Base-by-base conservation (phyloP, 2,888 invertebrate species). In the Allolobophora icterica region DNA sequence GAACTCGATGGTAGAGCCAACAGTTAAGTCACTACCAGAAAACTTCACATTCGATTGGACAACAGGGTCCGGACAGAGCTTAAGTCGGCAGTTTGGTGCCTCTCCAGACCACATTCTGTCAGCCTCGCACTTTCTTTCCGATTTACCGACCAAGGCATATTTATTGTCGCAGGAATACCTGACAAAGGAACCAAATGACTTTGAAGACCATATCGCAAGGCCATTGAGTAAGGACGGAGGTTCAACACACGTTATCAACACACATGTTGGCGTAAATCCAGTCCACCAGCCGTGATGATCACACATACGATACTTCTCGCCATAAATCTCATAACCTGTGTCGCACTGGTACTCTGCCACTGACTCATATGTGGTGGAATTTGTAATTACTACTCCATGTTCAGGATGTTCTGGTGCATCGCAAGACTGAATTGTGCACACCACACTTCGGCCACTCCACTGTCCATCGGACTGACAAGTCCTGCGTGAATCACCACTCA, bases 201-300 rank as follows among this genome's bases (percentile, higher is more conserved):
- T 87, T 34, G 87, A 87, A 34, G 38, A 24, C 35, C 24, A 87
- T 34, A 90, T 90, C 17, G 92, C 45, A 19, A 58, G 42, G 42
- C 90, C 87, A 40, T 92, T 91, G 33, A 90, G 42, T 19, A 90
- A 87, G 21, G 42, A n/a, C 52, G 38, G 84, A 3, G 93, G 93
- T 4, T 91, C 92, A 3, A 93, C 92, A 92, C 94, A 94, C 17
- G 92, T 92, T 13, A 94, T 92, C 35, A 91, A 91, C 89, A 93
- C 92, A 93, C 95, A 95, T 0, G 91, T 52, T 11, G 95, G 94
- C 24, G 92, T 91, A 11, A 92, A 89, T 8, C 93, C 93, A 90
- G 94, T 93, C 95, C 95, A 95, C 0, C 90, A 90, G 34, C 94
- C 94, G n/a, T 92, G 93, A 35, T 93, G 94, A 35, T 94, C 92